Evolutionary conservation across 2,113 vertebrate species (phyloP), one percentile per base, ranked within the genome.

Genomic region (Sphyrna mokarran): DNA sequence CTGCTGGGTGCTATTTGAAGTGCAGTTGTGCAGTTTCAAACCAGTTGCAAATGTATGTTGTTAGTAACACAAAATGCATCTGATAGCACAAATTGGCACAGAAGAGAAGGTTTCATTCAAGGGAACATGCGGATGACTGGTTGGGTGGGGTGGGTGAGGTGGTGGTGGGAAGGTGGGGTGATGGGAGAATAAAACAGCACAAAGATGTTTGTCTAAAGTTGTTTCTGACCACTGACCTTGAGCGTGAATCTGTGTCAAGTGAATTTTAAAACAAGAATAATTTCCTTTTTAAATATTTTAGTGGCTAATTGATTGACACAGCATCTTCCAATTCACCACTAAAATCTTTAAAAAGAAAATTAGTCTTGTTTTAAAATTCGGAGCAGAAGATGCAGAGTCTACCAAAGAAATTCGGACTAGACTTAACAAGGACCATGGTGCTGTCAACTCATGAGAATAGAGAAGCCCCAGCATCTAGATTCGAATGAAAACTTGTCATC

Each of bases 131-230:
- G 33, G 1, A 37, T 80, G 33, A 29, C 14, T 40, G 13, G 5
- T 22, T 83, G 37, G 80, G 40, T 40, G 16, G 0, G 43, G 43
- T 1, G 43, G 43, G 3, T 1, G 43, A 3, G 43, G 43, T 48
- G 43, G 1, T 1, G 43, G 14, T n/a, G 33, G 0, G 69, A 0
- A 0, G n/a, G 14, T n/a, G 33, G 0, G 69, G n/a, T n/a, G n/a
- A n/a, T n/a, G n/a, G n/a, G 0, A 3, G 37, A 40, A 37, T 40
- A 40, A 83, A 83, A 83, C 20, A 43, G 80, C 80, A 43, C 37
- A 83, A 43, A 1, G 37, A 40, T 83, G 16, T 83, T 83, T 43
- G 80, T 83, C 37, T 20, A 40, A 83, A 14, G 37, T 83, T 40
- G 80, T 40, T 40, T 0, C 78, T 22, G 37, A 83, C 4, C 37